Conservation (phyloP, 2,888 invertebrate genomes). For the Trichacis sp. region DNA sequence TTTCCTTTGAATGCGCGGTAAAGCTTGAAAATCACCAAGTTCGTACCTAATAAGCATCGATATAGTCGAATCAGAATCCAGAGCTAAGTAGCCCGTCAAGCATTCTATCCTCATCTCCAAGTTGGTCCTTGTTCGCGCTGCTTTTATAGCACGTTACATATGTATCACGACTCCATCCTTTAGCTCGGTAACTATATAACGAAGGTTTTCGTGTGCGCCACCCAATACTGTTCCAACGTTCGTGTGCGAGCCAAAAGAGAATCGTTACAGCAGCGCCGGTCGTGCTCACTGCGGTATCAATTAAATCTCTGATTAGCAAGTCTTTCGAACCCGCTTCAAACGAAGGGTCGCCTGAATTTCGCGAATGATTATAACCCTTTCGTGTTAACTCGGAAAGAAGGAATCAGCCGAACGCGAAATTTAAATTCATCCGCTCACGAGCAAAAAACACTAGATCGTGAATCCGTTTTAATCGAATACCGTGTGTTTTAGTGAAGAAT, state of each 20-base stretch:
- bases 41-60: not conserved
- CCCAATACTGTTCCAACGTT: constrained; percentile 21
- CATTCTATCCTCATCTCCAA: constrained; percentile 49
- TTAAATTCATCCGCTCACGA: not conserved
- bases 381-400: not conserved
- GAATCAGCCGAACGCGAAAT: too few species aligned
- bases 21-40: not conserved
- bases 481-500: too few species aligned
- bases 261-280: constrained; percentile 41
- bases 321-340: constrained; percentile 43
- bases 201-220: constrained; percentile 30
- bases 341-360: not conserved
- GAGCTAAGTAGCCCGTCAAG: constrained; percentile 58
- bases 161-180: constrained; percentile 60
- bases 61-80: constrained; percentile 35
- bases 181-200: constrained; percentile 37
- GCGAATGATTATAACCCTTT: not conserved
- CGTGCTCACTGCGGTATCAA: constrained; percentile 59
- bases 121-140: constrained; percentile 44
- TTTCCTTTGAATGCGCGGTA: too few species aligned
- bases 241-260: constrained; percentile 25
- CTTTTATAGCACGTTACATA: constrained; percentile 58
- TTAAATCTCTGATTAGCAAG: constrained; percentile 64
- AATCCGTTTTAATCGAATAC: too few species aligned
- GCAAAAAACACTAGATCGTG: too few species aligned